phyloP scores from a whole-genome alignment of 2,113 vertebrate species.

The Xenopus tropicalis region DNA sequence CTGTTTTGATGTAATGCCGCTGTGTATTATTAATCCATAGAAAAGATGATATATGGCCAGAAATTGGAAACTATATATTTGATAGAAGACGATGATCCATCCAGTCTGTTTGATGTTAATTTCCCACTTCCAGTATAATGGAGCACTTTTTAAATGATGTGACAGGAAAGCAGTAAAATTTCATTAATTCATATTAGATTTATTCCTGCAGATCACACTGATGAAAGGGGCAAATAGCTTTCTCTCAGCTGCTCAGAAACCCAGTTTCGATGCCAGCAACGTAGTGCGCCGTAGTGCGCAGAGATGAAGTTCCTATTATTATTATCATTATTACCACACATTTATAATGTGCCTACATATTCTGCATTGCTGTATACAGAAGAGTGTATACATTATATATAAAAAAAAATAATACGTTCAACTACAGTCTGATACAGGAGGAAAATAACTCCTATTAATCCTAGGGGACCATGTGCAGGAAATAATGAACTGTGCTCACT shows the following conservation, averaged over 20 bases:
- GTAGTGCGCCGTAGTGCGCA: background rate
- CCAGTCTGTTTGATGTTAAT: constrained; percentile 8
- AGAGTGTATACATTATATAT: no score
- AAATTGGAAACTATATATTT: no score
- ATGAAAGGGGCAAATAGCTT: constrained; percentile 10
- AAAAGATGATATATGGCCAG: background rate
- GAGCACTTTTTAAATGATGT: constrained; percentile 3
- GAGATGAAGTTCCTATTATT: background rate
- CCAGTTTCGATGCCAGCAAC: background rate
- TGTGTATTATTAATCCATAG: background rate
- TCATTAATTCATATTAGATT: constrained; percentile 1
- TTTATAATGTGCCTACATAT: no score
- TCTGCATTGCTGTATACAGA: no score
- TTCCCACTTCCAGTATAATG: constrained; percentile 21
- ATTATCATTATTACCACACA: no score
- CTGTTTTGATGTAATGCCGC: no score
- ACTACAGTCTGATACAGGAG: no score
- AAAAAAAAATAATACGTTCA: no score
- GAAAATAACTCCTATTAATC: no score
- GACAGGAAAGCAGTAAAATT: constrained; percentile 13
- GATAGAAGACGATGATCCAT: constrained; percentile 14
- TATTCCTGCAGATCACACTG: constrained; percentile 14
- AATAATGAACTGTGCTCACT: no score
- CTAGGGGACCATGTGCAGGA: no score
- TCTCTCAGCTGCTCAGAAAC: background rate